Base-by-base conservation (phyloP, 2,888 invertebrate genomes). In the Orthosia incerta region DNA sequence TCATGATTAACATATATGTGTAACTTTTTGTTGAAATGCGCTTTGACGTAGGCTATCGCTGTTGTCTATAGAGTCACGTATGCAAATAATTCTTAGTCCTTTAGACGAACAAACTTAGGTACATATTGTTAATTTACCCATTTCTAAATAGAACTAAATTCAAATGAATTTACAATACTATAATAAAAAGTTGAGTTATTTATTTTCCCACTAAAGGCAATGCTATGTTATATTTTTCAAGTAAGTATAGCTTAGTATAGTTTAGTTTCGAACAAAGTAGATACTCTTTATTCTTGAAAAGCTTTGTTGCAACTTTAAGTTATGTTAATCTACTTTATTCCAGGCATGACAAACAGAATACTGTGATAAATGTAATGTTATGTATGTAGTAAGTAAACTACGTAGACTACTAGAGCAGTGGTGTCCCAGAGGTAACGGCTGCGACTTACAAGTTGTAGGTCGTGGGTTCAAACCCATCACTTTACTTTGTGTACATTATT, bases 1-100 rank as follows among this genome's bases (percentile, higher is more conserved):
- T 79, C 20, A 57, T 48, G 63, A 74, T 74, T 77, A 66, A 59
- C 80, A 74, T 59, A 11, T 13, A 67, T 67, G 53, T 80, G 77
- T 57, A 77, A 80, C 45, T 59, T 56, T 73, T 63, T 15, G 20
- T 74, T 77, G 62, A 46, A 62, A 77, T 62, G 65, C 45, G 66
- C 20, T 63, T 46, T 23, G 65, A 45, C 26, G 55, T 68, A 68
- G 26, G 20, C n/a, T n/a, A 39, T n/a, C 15, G 13, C 2, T 66
- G 46, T 67, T 53, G 48, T 39, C 5, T 45, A 16, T 48, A 1
- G 62, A 39, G 15, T 18, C 61, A 18, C 13, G 12, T 9, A 20
- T n/a, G 3, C 11, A 31, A 11, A 7, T 46, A n/a, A 20, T 7
- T 59, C 20, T 45, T 16, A n/a, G 12, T 13, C n/a, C n/a, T 59